Evolutionary conservation across 2,113 vertebrate species (phyloP).

Genomic region (Pelecanus crispus): DNA sequence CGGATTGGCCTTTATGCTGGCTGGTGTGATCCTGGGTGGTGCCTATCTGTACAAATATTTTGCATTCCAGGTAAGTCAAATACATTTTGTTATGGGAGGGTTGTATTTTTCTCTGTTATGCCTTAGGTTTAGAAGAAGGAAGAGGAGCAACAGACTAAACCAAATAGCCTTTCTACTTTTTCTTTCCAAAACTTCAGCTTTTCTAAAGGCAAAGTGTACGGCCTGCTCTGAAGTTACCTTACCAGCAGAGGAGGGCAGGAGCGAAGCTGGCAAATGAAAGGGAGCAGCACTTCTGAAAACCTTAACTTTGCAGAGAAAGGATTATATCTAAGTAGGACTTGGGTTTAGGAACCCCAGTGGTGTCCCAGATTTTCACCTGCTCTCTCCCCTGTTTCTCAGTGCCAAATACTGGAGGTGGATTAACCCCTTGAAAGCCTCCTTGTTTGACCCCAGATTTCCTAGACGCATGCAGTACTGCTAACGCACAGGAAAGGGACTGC

Average conservation of each 20-base stretch:
- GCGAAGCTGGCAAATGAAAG: neutral
- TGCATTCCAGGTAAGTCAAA: conserved; percentile 78
- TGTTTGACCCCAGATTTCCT: neutral
- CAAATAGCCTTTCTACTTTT: neutral
- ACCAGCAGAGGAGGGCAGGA: neutral
- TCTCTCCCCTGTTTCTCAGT: neutral
- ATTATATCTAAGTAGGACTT: neutral
- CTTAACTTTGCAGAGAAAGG: neutral
- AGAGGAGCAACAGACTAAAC: neutral
- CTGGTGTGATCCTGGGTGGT: conserved; percentile 89
- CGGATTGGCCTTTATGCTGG: conserved; percentile 91
- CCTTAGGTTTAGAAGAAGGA: neutral
- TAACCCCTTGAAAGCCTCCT: neutral
- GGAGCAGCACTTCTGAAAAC: neutral
- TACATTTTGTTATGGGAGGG: neutral
- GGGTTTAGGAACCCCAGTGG: neutral
- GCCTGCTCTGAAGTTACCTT: neutral
- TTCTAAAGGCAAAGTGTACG: neutral
- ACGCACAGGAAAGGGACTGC: neutral
- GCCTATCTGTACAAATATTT: conserved; percentile 91
- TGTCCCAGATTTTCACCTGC: neutral
- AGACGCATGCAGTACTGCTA: accelerated
- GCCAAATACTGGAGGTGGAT: neutral
- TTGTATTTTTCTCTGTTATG: neutral
- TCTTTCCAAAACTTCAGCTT: neutral